Evolutionary conservation across 2,113 vertebrate genomes (phyloP).

Genomic region (Alectura lathami): DNA sequence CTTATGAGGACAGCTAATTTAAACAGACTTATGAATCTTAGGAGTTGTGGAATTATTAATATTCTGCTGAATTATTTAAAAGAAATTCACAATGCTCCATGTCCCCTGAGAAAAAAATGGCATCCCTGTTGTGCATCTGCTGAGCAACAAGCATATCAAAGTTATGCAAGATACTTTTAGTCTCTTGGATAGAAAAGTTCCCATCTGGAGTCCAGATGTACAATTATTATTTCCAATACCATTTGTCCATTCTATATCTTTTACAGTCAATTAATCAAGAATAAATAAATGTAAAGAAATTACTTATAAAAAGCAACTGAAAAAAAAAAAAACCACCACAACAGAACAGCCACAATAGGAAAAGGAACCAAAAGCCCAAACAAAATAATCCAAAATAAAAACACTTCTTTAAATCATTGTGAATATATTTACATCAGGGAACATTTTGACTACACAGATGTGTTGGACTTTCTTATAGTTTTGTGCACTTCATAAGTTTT

Average conservation of each 20-base stretch:
- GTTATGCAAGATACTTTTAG: background rate
- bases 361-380: background rate
- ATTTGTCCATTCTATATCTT: background rate
- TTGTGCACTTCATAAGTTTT: background rate
- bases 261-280: background rate
- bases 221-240: background rate
- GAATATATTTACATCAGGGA: background rate
- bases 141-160: background rate
- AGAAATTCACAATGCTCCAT: background rate
- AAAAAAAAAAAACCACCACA: background rate
- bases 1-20: background rate
- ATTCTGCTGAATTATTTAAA: background rate
- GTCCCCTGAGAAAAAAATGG: background rate
- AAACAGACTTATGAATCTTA: background rate
- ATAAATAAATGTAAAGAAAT: background rate
- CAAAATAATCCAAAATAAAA: background rate
- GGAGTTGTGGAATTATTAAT: background rate
- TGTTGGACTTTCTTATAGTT: background rate
- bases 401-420: background rate
- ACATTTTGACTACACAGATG: background rate
- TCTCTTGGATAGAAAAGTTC: background rate
- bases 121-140: background rate
- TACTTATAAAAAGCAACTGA: background rate
- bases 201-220: background rate
- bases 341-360: fast-evolving